Conservation (phyloP, 2,888 invertebrate species). For the Caradrina clavipalpis region DNA sequence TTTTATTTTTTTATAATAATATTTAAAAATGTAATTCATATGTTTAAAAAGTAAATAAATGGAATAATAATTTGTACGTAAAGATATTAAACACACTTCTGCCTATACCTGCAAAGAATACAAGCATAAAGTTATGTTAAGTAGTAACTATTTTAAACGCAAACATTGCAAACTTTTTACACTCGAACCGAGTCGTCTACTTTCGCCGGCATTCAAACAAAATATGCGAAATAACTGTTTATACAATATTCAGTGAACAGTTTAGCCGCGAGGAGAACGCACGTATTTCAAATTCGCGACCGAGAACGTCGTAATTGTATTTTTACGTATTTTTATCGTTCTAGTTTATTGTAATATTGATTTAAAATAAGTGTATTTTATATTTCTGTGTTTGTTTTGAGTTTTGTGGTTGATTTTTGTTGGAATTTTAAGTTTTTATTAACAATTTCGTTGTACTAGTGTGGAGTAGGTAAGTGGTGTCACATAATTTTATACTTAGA, state of each 20-base stretch:
- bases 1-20: too few species aligned
- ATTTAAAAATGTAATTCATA: too few species aligned
- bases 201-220: constrained; percentile 22
- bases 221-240: constrained; percentile 37
- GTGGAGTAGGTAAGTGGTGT: constrained; percentile 24
- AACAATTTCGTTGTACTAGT: not conserved
- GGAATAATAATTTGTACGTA: too few species aligned
- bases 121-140: constrained; percentile 13
- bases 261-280: fast-evolving
- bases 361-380: constrained; percentile 18
- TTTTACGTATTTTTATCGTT: constrained; percentile 21
- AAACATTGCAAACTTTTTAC: constrained; percentile 46
- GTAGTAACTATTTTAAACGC: constrained; percentile 29
- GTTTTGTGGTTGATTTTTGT: constrained; percentile 2
- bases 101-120: not conserved
- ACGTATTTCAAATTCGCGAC: not conserved
- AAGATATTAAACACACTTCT: not conserved
- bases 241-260: constrained; percentile 32
- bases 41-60: too few species aligned
- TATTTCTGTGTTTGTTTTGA: not conserved
- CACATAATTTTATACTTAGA: too few species aligned
- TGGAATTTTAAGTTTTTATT: not conserved
- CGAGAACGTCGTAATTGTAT: constrained; percentile 15
- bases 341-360: constrained; percentile 5
- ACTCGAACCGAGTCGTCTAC: constrained; percentile 16